Conservation (phyloP, 2,888 invertebrate genomes). For the Odontocerum albicorne region DNA sequence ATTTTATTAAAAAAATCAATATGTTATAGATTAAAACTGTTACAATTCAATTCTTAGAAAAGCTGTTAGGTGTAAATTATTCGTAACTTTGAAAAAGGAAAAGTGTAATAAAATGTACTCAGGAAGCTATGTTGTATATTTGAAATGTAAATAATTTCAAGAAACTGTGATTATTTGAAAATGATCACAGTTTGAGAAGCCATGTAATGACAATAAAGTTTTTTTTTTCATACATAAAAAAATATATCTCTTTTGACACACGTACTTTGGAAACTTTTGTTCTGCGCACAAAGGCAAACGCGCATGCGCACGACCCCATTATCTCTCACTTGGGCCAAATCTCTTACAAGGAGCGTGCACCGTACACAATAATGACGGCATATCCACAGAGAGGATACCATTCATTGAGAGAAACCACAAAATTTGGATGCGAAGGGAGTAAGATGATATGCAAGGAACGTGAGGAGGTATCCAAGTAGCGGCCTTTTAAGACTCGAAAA, state of each 20-base stretch:
- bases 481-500: slow-evolving; percentile 6
- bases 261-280: slow-evolving; percentile 24
- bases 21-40: no score
- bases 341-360: slow-evolving; percentile 14
- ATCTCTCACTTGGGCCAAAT: slow-evolving; percentile 12
- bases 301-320: slow-evolving; percentile 21
- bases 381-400: slow-evolving; percentile 22
- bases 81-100: no score
- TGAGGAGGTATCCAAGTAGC: slow-evolving; percentile 5
- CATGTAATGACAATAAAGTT: no score
- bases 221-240: no score
- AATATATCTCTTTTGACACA: slow-evolving; percentile 8
- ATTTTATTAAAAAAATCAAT: no score
- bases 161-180: no score
- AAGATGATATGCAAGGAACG: slow-evolving; percentile 11
- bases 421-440: slow-evolving; percentile 22
- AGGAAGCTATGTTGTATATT: no score
- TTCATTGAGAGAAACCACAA: slow-evolving; percentile 21
- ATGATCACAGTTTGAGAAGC: no score
- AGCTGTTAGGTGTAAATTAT: no score
- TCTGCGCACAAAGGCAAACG: slow-evolving; percentile 20
- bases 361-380: slow-evolving; percentile 6
- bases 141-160: no score
- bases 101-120: no score
- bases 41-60: no score